Evolutionary conservation across 2,888 invertebrate species (phyloP), one percentile per base, ranked within the genome.

Genomic region (Mactromeris polynyma): DNA sequence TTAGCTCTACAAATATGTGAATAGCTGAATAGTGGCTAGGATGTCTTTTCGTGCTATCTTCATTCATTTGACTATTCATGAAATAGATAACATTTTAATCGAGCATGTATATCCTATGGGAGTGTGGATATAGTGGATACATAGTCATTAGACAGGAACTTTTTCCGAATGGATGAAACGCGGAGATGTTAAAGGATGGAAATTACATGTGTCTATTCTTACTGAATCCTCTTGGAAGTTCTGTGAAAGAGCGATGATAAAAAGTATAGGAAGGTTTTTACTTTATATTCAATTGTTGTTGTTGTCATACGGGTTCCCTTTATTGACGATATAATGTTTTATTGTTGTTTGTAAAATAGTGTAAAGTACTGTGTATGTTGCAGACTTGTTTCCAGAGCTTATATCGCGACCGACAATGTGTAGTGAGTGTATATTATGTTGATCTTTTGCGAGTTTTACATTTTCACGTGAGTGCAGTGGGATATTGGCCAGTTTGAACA

Each of bases 401-500:
- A 64, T 64, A 64, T 64, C 58, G 58, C 58, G 58, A 64, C 58
- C 58, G 58, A 64, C 58, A 64, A 64, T 64, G 54, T 54, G 54
- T 54, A 64, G 26, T 64, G n/a, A 26, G 58, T 26, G 58, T 64
- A 26, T 64, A 33, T 31, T 69, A 33, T 31, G 9, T 31, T 69
- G 33, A 36, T 73, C 17, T 36, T 73, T 36, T 33, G n/a, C 2
- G 26, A 36, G 33, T 73, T 33, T 36, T 73, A 33, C 17, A 36
- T 73, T 19, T 36, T 19, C 26, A 58, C 58, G 14, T 54, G n/a
- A 54, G 58, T 21, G 21, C 17, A 33, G 36, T 73, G 73, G 73
- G 73, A 73, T 73, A 73, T 33, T 19, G 73, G 73, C 73, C 73
- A 73, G 73, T 73, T 36, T 31, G 31, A 19, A 33, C 33, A 17